phyloP scores from a whole-genome alignment of 2,888 invertebrate species.

The Amphipyra berbera region DNA sequence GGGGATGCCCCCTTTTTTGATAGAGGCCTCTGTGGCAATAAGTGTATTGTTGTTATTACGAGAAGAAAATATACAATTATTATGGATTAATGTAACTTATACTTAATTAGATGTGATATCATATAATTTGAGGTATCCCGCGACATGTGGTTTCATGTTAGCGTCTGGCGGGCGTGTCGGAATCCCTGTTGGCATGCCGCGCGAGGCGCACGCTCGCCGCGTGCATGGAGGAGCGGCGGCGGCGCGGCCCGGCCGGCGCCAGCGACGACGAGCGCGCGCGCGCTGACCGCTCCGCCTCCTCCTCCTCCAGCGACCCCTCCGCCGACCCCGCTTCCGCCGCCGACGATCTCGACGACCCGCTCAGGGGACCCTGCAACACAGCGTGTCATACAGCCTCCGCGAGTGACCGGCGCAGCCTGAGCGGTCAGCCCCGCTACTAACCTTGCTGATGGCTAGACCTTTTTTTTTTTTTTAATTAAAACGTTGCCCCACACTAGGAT shows the following conservation, averaged over 20 bases:
- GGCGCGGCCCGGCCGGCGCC: conserved; percentile 51
- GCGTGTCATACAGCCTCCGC: too few relatives aligned
- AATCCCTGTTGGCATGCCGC: conserved; percentile 66
- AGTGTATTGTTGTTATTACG: too few relatives aligned
- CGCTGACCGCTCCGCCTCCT: conserved; percentile 24
- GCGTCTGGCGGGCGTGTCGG: conserved; percentile 53
- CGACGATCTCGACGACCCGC: conserved; percentile 59
- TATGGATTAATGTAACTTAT: too few relatives aligned
- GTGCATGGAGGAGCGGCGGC: conserved; percentile 82
- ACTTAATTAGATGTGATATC: background rate
- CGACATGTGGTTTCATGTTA: background rate
- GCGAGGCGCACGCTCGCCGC: conserved; percentile 80
- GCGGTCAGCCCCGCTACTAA: too few relatives aligned
- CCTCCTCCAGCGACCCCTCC: conserved; percentile 17
- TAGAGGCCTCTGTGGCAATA: too few relatives aligned
- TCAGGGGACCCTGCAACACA: conserved; percentile 65
- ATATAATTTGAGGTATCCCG: background rate
- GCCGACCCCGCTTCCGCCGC: conserved; percentile 39
- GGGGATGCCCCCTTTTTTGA: too few relatives aligned
- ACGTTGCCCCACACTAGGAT: too few relatives aligned
- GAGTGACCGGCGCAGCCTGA: too few relatives aligned
- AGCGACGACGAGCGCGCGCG: conserved; percentile 34
- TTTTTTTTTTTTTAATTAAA: too few relatives aligned
- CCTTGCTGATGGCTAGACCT: too few relatives aligned
- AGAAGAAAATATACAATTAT: too few relatives aligned